A percentile compares a stretch with the other conserved stretches of the same genome.
phyloP scores from a whole-genome alignment of 2,888 invertebrate species.

The Acleris literana region DNA sequence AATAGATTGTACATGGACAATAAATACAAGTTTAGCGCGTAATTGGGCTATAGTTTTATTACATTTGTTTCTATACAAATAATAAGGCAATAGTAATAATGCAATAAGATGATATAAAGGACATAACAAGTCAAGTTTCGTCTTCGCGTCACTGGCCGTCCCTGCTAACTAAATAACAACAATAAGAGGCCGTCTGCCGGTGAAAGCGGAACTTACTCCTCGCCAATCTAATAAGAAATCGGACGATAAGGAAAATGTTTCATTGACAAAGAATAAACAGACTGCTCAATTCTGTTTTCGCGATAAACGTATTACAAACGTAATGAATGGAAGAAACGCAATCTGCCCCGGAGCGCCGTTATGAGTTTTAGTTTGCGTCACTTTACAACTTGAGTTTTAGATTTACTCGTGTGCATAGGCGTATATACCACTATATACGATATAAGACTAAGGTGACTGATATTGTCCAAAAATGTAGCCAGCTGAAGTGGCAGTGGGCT shows the following conservation, averaged over 20 bases:
- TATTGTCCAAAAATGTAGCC: too few species aligned
- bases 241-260: slow-evolving; percentile 75
- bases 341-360: neutral
- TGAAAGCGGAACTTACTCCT: slow-evolving; percentile 62
- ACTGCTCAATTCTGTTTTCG: slow-evolving; percentile 57
- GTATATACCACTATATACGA: too few species aligned
- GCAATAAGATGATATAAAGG: slow-evolving; percentile 59
- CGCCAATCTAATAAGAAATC: slow-evolving; percentile 75
- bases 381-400: too few species aligned
- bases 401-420: too few species aligned
- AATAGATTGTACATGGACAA: slow-evolving; percentile 22
- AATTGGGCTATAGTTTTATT: slow-evolving; percentile 34
- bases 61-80: slow-evolving; percentile 31
- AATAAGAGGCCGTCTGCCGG: slow-evolving; percentile 59
- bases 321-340: slow-evolving; percentile 38
- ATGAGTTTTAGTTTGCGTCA: too few species aligned
- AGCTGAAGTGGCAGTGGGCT: too few species aligned
- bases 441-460: too few species aligned
- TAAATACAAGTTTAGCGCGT: slow-evolving; percentile 31
- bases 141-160: slow-evolving; percentile 66
- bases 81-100: slow-evolving; percentile 48
- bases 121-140: slow-evolving; percentile 70
- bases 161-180: slow-evolving; percentile 75
- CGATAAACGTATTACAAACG: slow-evolving; percentile 56
- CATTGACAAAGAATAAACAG: slow-evolving; percentile 74